These are phyloP conservation scores for Druceiella hillmani DNA, from an alignment of 2,888 invertebrate genomes.

Conservation along the genomic window DNA sequence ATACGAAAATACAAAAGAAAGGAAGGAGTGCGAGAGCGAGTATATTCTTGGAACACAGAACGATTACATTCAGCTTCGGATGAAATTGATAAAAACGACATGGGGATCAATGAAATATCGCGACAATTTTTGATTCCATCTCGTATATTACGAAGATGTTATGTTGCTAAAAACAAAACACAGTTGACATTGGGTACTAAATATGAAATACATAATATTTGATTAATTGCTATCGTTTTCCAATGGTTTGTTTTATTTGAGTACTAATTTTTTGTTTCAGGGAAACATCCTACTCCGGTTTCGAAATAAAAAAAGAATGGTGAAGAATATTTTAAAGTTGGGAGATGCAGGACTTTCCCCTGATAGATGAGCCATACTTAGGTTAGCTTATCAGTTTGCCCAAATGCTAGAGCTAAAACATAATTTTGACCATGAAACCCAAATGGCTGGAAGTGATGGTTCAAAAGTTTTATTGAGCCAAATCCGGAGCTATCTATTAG, in stretches of 20 bases:
- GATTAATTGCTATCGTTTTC: no score
- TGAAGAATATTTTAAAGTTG: constrained; percentile 21
- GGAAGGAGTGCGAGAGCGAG: not conserved
- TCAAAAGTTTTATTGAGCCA: constrained; percentile 20
- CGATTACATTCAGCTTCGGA: not conserved
- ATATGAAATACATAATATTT: no score
- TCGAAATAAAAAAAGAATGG: constrained; percentile 17
- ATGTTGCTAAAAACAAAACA: not conserved
- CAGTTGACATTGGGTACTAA: no score
- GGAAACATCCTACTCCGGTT: no score
- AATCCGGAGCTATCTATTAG: constrained; percentile 22
- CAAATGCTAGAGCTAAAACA: constrained; percentile 24
- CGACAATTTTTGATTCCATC: not conserved
- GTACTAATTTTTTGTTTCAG: constrained; percentile 9
- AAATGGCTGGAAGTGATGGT: constrained; percentile 26
- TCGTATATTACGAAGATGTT: not conserved
- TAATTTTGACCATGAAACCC: constrained; percentile 24
- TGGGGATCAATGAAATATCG: not conserved
- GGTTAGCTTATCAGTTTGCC: constrained; percentile 27
- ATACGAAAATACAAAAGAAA: not conserved
- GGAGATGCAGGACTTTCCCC: constrained; percentile 21
- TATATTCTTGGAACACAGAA: constrained; percentile 1
- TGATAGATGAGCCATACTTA: no score
- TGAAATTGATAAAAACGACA: not conserved
- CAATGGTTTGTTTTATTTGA: no score